phyloP scores from a whole-genome alignment of 2,113 vertebrate genomes.

The Equus przewalskii region DNA sequence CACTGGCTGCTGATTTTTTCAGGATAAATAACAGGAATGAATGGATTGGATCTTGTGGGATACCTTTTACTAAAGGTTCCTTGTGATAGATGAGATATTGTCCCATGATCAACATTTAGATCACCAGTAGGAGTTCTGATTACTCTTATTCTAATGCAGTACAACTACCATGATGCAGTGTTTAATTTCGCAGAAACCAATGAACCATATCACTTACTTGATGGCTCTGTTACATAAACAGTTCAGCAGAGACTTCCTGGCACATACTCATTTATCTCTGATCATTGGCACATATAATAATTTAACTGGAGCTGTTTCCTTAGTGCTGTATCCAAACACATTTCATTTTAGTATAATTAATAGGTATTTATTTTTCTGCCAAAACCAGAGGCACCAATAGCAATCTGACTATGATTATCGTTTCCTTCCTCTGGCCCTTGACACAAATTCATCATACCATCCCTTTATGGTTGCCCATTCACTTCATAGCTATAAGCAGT shows the following conservation, averaged over 20 bases:
- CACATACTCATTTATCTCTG: conserved; percentile 28
- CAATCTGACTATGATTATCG: conserved; percentile 42
- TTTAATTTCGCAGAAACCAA: conserved; percentile 61
- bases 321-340: neutral
- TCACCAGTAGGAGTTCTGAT: conserved; percentile 37
- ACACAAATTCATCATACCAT: conserved; percentile 48
- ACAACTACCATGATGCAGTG: neutral
- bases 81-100: conserved; percentile 40
- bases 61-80: conserved; percentile 34
- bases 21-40: neutral
- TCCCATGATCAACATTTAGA: conserved; percentile 15
- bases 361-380: conserved; percentile 64
- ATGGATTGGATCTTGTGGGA: neutral
- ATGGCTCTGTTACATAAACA: conserved; percentile 33
- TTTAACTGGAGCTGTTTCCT: conserved; percentile 50
- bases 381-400: conserved; percentile 50
- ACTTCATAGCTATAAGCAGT: conserved; percentile 55
- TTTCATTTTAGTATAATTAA: conserved; percentile 70
- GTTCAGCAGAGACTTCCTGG: conserved; percentile 45
- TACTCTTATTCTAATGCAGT: conserved; percentile 28
- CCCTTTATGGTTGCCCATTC: conserved; percentile 5
- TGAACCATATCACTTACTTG: conserved; percentile 50
- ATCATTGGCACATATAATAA: conserved; percentile 55
- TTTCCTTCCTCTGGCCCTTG: conserved; percentile 38
- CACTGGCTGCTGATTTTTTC: neutral